Evolutionary conservation across 2,113 vertebrate genomes (phyloP), one percentile per base, ranked within the genome.

Genomic region (Beaufortia kweichowensis): DNA sequence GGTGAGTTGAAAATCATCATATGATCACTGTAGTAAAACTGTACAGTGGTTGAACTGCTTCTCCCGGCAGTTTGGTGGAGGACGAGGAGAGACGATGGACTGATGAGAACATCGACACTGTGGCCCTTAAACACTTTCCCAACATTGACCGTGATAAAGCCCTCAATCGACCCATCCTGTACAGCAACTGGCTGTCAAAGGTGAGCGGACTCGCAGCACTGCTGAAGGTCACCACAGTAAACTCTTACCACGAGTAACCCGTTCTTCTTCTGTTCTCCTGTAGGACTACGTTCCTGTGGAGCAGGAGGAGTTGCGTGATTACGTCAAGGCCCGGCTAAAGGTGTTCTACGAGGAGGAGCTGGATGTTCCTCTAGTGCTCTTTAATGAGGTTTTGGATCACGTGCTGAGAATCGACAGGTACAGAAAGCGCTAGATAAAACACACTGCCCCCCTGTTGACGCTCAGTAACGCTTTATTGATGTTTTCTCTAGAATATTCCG

Each of bases 181-280:
- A 98, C 88, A 99, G 97, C 89, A 99, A 99, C 92, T 99, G 97
- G 97, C 87, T 99, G 24, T 99, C 97, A 0, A 99, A 99, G 95
- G 97, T 95, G 79, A 84, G 73, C 31, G 11, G 3, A 29, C 19
- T 6, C 23, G 2, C 14, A 6, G 50, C 6, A 29, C 24, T 41
- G 5, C 35, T 50, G 6, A 2, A 31, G 17, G n/a, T 21, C 48
- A 53, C 48, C 48, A n/a, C n/a, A 8, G n/a, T n/a, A 6, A 21
- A 21, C 6, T 46, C 41, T 46, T 46, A 14, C 12, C 1, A 21
- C 7, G 1, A 6, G 2, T 53, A 19, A 53, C 19, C 48, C 2
- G 48, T 8, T 53, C 43, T 46, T 46, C 43, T 46, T 21, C n/a
- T 53, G 19, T 17, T 62, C 28, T 82, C 4, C 64, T 87, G 2